These are phyloP conservation scores for Urosaurus nigricauda DNA, from an alignment of 2,797 vertebrate species.

Conservation along the genomic window DNA sequence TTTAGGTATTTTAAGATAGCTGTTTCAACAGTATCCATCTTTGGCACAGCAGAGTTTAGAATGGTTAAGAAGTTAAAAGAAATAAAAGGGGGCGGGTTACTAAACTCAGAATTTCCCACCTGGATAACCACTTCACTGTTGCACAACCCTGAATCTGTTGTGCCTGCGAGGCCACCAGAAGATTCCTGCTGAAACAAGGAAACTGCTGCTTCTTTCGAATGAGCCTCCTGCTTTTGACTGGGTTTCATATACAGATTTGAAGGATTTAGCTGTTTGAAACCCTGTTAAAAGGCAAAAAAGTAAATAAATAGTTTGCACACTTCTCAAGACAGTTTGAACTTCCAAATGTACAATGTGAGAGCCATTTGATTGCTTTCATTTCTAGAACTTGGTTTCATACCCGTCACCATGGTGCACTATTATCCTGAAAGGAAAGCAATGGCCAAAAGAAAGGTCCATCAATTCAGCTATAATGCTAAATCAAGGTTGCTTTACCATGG, in stretches of 20 bases:
- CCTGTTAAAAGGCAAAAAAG: conserved; percentile 66
- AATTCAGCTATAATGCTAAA: background rate
- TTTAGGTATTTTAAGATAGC: background rate
- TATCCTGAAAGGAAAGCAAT: background rate
- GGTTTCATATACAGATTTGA: conserved; percentile 71
- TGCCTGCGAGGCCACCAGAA: conserved; percentile 44
- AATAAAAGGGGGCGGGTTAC: background rate
- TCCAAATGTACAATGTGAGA: background rate
- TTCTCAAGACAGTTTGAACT: background rate
- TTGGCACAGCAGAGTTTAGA: background rate
- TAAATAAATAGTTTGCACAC: background rate
- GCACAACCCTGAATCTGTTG: conserved; percentile 18
- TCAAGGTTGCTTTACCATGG: background rate
- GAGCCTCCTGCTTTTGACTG: conserved; percentile 20
- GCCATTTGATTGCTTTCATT: background rate
- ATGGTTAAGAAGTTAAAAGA: background rate
- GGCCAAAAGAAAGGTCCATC: background rate
- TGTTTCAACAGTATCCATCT: background rate
- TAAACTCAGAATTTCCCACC: conserved; percentile 42
- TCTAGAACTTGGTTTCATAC: background rate
- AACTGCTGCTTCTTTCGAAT: conserved; percentile 41
- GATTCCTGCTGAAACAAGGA: conserved; percentile 48
- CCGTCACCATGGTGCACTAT: background rate
- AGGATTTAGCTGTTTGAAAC: conserved; percentile 74
- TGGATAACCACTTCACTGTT: conserved; percentile 39